Base-by-base conservation (phyloP, 2,797 vertebrate genomes). In the Syndactyla subalaris region DNA sequence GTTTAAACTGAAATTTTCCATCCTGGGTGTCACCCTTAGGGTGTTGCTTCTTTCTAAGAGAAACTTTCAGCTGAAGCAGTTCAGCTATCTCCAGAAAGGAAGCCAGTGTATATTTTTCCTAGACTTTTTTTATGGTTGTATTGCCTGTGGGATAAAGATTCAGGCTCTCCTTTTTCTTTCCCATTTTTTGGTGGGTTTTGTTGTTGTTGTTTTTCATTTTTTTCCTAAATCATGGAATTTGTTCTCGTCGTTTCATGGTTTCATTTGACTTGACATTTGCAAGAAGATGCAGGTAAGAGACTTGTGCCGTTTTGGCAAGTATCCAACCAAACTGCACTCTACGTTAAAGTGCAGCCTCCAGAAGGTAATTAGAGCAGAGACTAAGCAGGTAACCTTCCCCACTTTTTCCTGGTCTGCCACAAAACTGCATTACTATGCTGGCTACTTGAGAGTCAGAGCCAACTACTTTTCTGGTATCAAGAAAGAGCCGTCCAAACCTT, bases 1-100 rank as follows among this genome's bases (percentile, higher is more conserved):
- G 32, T 92, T 92, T 52, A 80, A 91, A 43, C 66, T 78, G 84
- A 89, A 91, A 70, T 91, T 95, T 89, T 92, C 75, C 48, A 55
- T 62, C 36, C 66, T 12, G 8, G 10, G 8, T 77, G 7, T 58
- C 61, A 1, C 46, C 68, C 85, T 92, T 58, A 88, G 58, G 68
- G 84, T 91, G 57, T 63, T 79, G 51, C 45, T 29, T 85, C 68
- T 65, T 83, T 77, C n/a, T 75, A 74, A 81, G 36, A 84, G 68
- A 88, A 92, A 63, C 55, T 79, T 92, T 90, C 71, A 85, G 67
- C 57, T 54, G 57, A 89, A 96, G 30, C 66, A 18, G 39, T 78
- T 96, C 61, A 62, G n/a, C 30, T 78, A 20, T 88, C 63, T 73
- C 62, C 45, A 46, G 54, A 80, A 89, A 27, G 2, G 27, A 85